A percentile compares a stretch with the other conserved stretches of the same genome.
Evolutionary conservation across 2,888 invertebrate species (phyloP).

Genomic region (Halictus quadricinctus): DNA sequence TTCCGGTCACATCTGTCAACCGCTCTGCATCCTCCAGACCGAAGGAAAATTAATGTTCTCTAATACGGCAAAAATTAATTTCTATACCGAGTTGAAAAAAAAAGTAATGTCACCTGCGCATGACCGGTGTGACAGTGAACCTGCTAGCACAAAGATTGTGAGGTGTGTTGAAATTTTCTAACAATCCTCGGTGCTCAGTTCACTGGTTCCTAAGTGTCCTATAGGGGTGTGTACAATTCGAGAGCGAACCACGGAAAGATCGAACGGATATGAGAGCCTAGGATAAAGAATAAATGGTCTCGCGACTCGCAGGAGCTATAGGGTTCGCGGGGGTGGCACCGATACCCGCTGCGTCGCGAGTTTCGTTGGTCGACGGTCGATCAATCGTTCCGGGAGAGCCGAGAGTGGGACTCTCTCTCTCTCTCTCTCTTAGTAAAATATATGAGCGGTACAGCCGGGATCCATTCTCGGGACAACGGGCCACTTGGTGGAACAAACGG

Average conservation of each 20-base stretch:
- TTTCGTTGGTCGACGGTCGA: not conserved
- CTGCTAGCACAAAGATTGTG: no score
- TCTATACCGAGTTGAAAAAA: no score
- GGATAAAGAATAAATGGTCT: not conserved
- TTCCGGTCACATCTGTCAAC: no score
- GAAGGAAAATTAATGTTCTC: no score
- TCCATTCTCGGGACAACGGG: slow-evolving; percentile 20
- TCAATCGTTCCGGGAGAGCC: slow-evolving; percentile 15
- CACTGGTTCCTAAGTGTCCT: no score
- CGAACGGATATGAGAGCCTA: not conserved
- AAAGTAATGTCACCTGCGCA: no score
- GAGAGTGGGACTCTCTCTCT: not conserved
- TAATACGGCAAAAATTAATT: no score
- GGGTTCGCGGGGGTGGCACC: not conserved
- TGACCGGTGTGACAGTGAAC: no score
- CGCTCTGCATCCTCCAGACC: no score
- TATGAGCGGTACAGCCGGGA: not conserved
- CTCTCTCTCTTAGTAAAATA: not conserved
- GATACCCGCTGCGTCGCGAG: slow-evolving; percentile 10
- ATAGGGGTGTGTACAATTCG: no score
- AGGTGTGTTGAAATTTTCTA: no score
- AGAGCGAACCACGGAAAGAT: not conserved
- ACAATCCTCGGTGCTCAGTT: no score
- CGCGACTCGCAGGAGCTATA: not conserved
- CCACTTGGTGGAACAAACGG: slow-evolving; percentile 23